Evolutionary conservation across 92 coral and sea anemone species (phyloP), one percentile per base, ranked within the genome.

Genomic region (Paragorgia papillata): DNA sequence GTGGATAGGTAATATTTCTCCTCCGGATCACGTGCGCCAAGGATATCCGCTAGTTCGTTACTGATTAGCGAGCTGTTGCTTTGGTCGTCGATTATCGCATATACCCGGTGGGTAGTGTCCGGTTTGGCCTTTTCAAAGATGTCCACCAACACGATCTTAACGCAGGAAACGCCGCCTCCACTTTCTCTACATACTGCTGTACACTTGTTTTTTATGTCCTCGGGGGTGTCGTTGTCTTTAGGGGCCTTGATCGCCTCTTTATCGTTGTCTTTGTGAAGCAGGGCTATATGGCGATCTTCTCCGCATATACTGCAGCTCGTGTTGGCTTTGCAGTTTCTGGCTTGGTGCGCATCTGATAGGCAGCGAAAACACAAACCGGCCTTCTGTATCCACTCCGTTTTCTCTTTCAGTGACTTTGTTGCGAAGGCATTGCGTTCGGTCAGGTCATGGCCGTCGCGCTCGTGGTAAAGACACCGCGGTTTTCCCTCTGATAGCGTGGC

Each of bases 351-450:
- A n/a, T 59, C 67, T 46, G 62, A 30, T 4, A 89, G 31, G 57
- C 88, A 83, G 58, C 85, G 91, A 69, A 87, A 83, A 41, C 91
- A 87, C 9, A 87, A 80, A 8, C 85, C 71, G 5, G 83, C 80
- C 53, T 46, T 40, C n/a, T 53, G 29, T 5, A 83, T 76, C 85
- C 85, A 88, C 33, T 80, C 83, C 6, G 88, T 80, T 44, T 73
- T 60, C 55, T 87, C 91, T n/a, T 79, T 78, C 14, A 87, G 64
- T 31, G 88, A 7, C 54, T 87, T 83, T 10, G 80, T 73, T 2
- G 37, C 14, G 48, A 87, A 84, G 10, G 85, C 80, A 25, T 75
- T 80, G 57, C 91, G 79, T 41, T 79, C 85, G n/a, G 41, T 27
- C 43, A 83, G 76, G 17, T 67, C 79, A 60, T 87, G 91, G 7